Base-by-base conservation (phyloP, 2,113 vertebrate genomes). In the Mirza zaza region DNA sequence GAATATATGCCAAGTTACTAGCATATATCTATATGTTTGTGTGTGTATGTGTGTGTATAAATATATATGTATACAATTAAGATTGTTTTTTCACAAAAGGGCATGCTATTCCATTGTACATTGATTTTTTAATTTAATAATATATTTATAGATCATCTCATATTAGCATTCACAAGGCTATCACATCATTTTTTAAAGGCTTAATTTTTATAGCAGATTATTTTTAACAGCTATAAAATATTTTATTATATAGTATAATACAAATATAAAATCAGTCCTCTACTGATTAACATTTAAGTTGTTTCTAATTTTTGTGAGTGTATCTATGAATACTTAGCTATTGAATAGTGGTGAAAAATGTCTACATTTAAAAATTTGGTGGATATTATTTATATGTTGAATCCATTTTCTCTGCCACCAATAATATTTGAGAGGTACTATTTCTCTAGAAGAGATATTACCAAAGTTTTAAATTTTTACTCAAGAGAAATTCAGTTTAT, bases 161-260 rank as follows among this genome's bases (percentile, higher is more conserved):
- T 73, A 23, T 65, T 36, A 95, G 32, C 68, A 94, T 68, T 67
- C 25, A 36, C 27, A 61, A 55, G 88, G 32, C 48, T 88, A 80
- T 91, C 29, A 48, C 6, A 36, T 76, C 11, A 36, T 23, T 79
- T 79, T 70, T 79, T n/a, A 79, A 80, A 79, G 50, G 25, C 50
- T 20, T 20, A 34, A n/a, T 11, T 85, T 91, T 70, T 86, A 79
- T 65, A 81, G 45, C 27, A 76, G 6, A 42, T 67, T 86, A 36
- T 91, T 97, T 96, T 79, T 85, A 96, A 71, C 10, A 55, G 17
- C 34, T 68, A 25, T 71, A 81, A 84, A 95, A 48, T 91, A 87
- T n/a, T 80, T 76, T 2, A 70, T 81, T 81, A 42, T 27, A 77
- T 39, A 81, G 25, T 34, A 0, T 77, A 67, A 77, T 45, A 5